Evolutionary conservation across 1,140 invertebrate genomes (phyloP).

Genomic region (Polypedilum pembai): DNA sequence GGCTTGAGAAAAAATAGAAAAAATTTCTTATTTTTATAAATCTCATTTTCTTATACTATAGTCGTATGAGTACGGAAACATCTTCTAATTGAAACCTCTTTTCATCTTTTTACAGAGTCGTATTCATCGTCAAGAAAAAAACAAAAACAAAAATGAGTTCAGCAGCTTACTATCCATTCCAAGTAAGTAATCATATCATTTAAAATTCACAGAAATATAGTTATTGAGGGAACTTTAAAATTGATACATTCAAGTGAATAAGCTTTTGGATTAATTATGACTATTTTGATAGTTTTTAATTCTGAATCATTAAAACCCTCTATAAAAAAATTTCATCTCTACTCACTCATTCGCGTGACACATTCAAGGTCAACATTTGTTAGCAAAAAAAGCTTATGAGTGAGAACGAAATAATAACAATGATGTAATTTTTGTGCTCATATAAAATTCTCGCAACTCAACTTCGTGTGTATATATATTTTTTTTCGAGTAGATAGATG

Average conservation of each 20-base stretch:
- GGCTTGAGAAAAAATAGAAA: too few relatives aligned
- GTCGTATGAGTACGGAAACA: too few relatives aligned
- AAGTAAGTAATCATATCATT: constrained; percentile 36
- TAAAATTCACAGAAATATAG: too few relatives aligned
- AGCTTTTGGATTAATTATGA: not conserved
- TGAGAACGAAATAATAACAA: constrained; percentile 22
- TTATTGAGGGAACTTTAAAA: not conserved
- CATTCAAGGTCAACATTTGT: not conserved
- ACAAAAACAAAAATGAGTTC: constrained; percentile 38
- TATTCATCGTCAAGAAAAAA: too few relatives aligned
- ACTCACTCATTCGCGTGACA: constrained; percentile 8
- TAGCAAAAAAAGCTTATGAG: not conserved
- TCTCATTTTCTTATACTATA: too few relatives aligned
- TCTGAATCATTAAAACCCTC: too few relatives aligned
- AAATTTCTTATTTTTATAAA: too few relatives aligned
- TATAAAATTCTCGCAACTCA: not conserved
- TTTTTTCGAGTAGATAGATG: not conserved
- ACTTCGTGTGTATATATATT: not conserved
- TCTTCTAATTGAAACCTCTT: too few relatives aligned
- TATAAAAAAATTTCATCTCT: too few relatives aligned
- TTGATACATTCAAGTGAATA: not conserved
- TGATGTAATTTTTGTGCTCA: constrained; percentile 1
- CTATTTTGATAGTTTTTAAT: too few relatives aligned
- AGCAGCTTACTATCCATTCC: constrained; percentile 44
- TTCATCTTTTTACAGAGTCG: too few relatives aligned